Conservation (phyloP, 1,140 invertebrate species). For the Philotrypesis tridentata region DNA sequence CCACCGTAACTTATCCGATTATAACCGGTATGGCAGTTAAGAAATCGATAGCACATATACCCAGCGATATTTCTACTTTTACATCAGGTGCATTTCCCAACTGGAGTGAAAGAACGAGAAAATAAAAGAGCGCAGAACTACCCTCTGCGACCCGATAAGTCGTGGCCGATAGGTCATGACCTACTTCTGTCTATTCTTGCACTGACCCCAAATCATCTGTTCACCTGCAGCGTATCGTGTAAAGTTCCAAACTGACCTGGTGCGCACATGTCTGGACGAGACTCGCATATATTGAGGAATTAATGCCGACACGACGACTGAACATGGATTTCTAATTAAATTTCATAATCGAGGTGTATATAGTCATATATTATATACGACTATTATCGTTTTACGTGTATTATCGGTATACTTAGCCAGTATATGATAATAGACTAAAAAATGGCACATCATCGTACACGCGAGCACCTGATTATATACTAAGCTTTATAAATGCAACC, state of each 20-base stretch:
- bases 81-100: not conserved
- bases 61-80: not conserved
- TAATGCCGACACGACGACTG: not conserved
- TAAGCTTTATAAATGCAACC: too few relatives aligned
- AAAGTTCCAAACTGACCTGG: not conserved
- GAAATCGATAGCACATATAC: too few relatives aligned
- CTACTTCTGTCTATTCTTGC: not conserved
- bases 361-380: not conserved
- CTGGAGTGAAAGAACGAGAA: not conserved
- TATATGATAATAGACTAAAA: too few relatives aligned
- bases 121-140: too few relatives aligned
- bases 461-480: too few relatives aligned
- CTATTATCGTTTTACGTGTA: not conserved
- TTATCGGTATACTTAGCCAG: too few relatives aligned
- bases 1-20: too few relatives aligned
- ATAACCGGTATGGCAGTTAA: too few relatives aligned
- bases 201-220: not conserved
- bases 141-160: not conserved
- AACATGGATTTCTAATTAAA: conserved; percentile 27
- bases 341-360: not conserved
- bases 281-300: not conserved
- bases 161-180: not conserved
- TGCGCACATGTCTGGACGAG: not conserved
- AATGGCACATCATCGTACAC: too few relatives aligned
- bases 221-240: not conserved